These are phyloP conservation scores for Drosophila maculinotata DNA, from an alignment of 2,888 invertebrate genomes.

Conservation along the genomic window DNA sequence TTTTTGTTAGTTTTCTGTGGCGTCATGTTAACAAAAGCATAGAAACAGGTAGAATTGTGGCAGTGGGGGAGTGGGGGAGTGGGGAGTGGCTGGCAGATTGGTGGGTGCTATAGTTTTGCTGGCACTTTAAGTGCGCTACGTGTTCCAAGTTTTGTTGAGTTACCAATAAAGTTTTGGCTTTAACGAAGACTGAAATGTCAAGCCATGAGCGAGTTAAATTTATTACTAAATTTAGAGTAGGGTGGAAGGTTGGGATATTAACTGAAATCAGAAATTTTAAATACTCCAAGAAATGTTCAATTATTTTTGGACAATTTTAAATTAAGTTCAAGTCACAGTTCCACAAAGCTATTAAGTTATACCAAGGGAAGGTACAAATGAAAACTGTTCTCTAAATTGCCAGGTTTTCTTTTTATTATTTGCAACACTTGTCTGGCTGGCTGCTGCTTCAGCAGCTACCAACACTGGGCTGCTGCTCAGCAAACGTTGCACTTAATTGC, in stretches of 20 bases:
- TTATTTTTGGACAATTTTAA: no score
- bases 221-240: background rate
- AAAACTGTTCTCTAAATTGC: background rate
- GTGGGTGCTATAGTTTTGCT: conserved; percentile 11
- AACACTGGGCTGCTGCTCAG: conserved; percentile 1
- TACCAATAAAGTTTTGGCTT: conserved; percentile 21
- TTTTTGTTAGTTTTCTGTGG: conserved; percentile 70
- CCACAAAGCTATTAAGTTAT: background rate
- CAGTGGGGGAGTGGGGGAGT: background rate
- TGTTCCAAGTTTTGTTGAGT: conserved; percentile 8
- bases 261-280: background rate
- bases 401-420: background rate
- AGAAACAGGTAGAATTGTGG: conserved; percentile 40
- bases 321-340: no score
- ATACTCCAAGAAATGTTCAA: no score
- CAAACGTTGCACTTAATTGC: conserved; percentile 19
- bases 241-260: background rate
- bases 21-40: conserved; percentile 75
- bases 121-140: conserved; percentile 42
- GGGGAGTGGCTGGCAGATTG: background rate
- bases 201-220: conserved; percentile 4
- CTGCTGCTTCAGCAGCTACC: background rate
- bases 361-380: background rate
- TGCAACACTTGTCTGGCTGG: background rate
- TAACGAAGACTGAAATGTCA: conserved; percentile 24